phyloP scores from a whole-genome alignment of 2,797 vertebrate species.

The Parotocinclus haroldoi region DNA sequence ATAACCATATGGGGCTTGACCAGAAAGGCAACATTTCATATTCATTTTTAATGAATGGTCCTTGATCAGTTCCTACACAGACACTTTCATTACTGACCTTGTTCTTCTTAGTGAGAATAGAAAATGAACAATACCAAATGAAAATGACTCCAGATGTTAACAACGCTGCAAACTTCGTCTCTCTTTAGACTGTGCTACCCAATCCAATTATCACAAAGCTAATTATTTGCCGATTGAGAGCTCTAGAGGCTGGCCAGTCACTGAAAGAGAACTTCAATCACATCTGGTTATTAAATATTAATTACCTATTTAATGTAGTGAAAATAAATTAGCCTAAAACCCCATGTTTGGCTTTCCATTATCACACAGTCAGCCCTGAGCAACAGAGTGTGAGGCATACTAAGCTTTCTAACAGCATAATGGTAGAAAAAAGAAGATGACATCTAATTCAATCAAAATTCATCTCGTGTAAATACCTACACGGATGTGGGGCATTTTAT shows the following conservation, averaged over 20 bases:
- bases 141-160: conserved; percentile 39
- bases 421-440: conserved; percentile 22
- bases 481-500: conserved; percentile 34
- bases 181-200: conserved; percentile 41
- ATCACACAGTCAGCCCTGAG: conserved; percentile 48
- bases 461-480: conserved; percentile 44
- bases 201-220: conserved; percentile 50
- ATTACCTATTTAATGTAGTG: conserved; percentile 53
- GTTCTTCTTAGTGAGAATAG: conserved; percentile 43
- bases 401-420: conserved; percentile 41
- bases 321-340: conserved; percentile 45
- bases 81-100: conserved; percentile 51
- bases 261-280: conserved; percentile 21
- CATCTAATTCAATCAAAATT: conserved; percentile 42
- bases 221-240: conserved; percentile 54
- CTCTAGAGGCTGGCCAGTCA: conserved; percentile 47
- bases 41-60: conserved; percentile 46
- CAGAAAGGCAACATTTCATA: conserved; percentile 42
- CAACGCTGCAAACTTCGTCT: conserved; percentile 26
- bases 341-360: conserved; percentile 48
- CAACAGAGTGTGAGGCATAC: conserved; percentile 45
- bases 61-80: conserved; percentile 46
- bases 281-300: conserved; percentile 60
- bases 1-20: conserved; percentile 25
- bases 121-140: conserved; percentile 39